Evolutionary conservation across 2,888 invertebrate genomes (phyloP).

Genomic region (Habrosyne pyritoides): DNA sequence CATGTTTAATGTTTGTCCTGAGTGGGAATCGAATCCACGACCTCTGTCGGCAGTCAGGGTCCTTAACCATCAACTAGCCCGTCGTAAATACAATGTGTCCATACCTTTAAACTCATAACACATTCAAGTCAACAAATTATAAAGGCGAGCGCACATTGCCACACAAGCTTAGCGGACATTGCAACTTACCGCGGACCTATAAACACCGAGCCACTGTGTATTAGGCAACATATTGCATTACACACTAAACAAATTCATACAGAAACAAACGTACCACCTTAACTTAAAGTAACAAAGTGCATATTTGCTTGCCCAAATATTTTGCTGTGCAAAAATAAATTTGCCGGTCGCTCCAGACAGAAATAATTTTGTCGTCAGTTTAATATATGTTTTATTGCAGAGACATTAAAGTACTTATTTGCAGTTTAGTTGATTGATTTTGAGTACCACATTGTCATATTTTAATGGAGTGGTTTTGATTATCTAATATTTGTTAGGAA

Average conservation of each 20-base stretch:
- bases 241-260: constrained; percentile 10
- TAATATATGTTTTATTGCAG: neutral
- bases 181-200: constrained; percentile 31
- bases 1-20: too few species aligned
- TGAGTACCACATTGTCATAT: neutral
- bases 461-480: neutral
- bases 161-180: constrained; percentile 44
- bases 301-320: neutral
- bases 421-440: neutral
- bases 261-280: neutral
- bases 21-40: too few species aligned
- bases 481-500: constrained; percentile 26
- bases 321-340: neutral
- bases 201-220: constrained; percentile 27
- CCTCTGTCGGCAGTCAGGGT: too few species aligned
- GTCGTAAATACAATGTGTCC: neutral
- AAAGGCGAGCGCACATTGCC: constrained; percentile 41
- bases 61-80: too few species aligned
- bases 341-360: neutral
- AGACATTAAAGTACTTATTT: neutral
- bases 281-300: neutral
- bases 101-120: neutral
- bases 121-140: constrained; percentile 29
- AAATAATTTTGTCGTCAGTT: neutral
- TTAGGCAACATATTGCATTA: constrained; percentile 41